Evolutionary conservation across 1,140 invertebrate genomes (phyloP).

Genomic region (Achroia grisella): DNA sequence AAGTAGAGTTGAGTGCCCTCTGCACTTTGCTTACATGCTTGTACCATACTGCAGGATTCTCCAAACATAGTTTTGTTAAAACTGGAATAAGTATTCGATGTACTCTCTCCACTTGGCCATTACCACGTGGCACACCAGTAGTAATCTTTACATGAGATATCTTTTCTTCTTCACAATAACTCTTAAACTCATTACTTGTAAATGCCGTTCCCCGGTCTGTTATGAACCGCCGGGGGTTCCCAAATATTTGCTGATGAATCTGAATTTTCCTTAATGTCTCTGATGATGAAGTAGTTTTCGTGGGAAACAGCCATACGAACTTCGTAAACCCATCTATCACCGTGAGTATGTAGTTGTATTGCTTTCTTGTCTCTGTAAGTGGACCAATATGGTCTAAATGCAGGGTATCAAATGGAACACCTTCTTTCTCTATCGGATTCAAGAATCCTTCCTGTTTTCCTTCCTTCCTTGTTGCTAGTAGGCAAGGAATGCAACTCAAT

Average conservation of each 20-base stretch:
- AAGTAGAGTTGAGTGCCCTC: conserved; percentile 34
- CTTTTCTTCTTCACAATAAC: conserved; percentile 35
- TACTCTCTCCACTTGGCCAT: conserved; percentile 43
- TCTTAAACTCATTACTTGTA: conserved; percentile 32
- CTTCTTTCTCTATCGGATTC: conserved; percentile 29
- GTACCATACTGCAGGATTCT: conserved; percentile 34
- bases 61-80: conserved; percentile 30
- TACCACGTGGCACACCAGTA: conserved; percentile 29
- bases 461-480: conserved; percentile 40
- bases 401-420: conserved; percentile 29
- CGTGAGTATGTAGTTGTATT: conserved; percentile 50
- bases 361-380: conserved; percentile 36
- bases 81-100: conserved; percentile 29
- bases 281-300: conserved; percentile 29
- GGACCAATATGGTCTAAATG: conserved; percentile 57
- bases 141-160: conserved; percentile 39
- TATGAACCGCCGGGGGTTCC: conserved; percentile 37
- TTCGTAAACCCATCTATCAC: conserved; percentile 56
- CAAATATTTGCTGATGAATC: conserved; percentile 34
- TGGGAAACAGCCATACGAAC: conserved; percentile 48
- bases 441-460: conserved; percentile 54
- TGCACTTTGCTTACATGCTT: conserved; percentile 30
- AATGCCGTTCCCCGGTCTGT: conserved; percentile 48
- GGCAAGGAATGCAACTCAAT: conserved; percentile 40
- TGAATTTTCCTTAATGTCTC: conserved; percentile 24